Base-by-base conservation (phyloP, 30 jellyfish, hydroid and myxozoan genomes). In the Hydra vulgaris region DNA sequence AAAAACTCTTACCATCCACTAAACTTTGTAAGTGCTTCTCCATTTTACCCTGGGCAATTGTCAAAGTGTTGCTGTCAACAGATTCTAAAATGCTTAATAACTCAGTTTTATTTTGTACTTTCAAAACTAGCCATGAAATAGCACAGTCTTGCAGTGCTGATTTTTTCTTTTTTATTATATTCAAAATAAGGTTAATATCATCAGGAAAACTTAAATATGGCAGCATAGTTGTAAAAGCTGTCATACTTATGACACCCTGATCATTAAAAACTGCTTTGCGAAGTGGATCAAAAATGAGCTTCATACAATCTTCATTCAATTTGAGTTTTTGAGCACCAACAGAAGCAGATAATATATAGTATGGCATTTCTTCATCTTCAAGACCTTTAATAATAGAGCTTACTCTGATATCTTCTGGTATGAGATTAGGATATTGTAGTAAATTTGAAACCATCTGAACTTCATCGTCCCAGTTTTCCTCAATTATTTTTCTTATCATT, bases 391-490 rank as follows among this genome's bases (percentile, higher is more conserved):
- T 70, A 56, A 89, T 54, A 66, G 85, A 53, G 21, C 78, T 83
- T 15, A 89, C 53, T 25, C 97, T 88, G n/a, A 84, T 81, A 23
- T 89, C 95, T 70, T 89, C 97, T 17, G 97, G 95, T 17, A 89
- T 84, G 21, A 89, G 83, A 66, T 20, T 66, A 15, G 97, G 97
- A 74, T 26, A 81, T 70, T 84, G 95, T 19, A 89, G 79, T 23
- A 89, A 53, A 81, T 89, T 89, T 7, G 97, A 85, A 25, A 89
- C 93, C 92, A 89, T 85, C 78, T 89, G 97, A 25, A 80, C 95
- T 72, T 89, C 97, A 69, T 84, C 95, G 18, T 89, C 95, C 97
- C 97, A 89, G 84, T 85, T 85, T 72, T 83, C 86, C 68, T 80
- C 89, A 25, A 89, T 24, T 24, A 89, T 79, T 56, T 82, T 84